Base-by-base conservation (phyloP, 2,888 invertebrate genomes). In the Dynastes hyllus region DNA sequence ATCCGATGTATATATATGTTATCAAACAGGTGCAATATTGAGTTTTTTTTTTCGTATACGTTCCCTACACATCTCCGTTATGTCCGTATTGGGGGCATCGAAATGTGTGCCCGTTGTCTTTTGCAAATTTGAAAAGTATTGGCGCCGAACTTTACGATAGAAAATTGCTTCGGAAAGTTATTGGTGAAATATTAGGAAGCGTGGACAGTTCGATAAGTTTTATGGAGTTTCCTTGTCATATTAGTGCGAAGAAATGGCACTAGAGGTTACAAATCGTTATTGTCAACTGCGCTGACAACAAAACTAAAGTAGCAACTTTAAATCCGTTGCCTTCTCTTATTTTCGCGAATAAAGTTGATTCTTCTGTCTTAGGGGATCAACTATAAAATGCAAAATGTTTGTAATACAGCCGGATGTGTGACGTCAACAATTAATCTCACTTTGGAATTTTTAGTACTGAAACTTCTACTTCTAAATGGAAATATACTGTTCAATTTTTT, bases 181-280 rank as follows among this genome's bases (percentile, higher is more conserved):
- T 83, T 80, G 81, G 80, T 81, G 82, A 83, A 84, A 83, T 82
- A 84, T 84, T 83, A 83, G 79, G 82, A 83, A 83, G 78, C 80
- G 84, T 81, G 83, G 85, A 85, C 85, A 85, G 83, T 85, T 83
- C 81, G 84, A 85, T 85, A 86, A 86, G 84, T 86, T 85, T 84
- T 85, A 85, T 85, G 84, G 84, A 85, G 84, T 85, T 85, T 84
- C 81, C 83, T 81, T 85, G 86, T 85, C 84, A 83, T 85, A 85
- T 86, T 86, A 85, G 69, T 80, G 79, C 80, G 80, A 82, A 84
- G 83, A 83, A 84, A 85, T 84, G 83, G 84, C 84, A 82, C 82
- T 78, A 70, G 81, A 80, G 83, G 83, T 84, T 85, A 81, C 82
- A 84, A 85, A 86, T 87, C 85, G 85, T 86, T 87, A 86, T 85